Base-by-base conservation (phyloP, 2,888 invertebrate species). In the Heliconius erato region DNA sequence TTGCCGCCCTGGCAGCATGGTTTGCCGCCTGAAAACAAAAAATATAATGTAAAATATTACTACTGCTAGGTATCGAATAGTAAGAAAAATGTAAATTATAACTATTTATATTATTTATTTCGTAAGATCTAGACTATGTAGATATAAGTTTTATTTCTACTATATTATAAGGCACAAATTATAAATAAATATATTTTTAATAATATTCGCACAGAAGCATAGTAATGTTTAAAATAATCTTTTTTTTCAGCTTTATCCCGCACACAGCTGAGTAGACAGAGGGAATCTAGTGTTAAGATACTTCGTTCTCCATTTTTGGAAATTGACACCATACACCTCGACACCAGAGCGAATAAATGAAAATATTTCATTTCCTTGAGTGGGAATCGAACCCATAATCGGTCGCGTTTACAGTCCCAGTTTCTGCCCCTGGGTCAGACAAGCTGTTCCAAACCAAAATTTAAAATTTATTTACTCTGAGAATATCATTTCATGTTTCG, bases 1-100 rank as follows among this genome's bases (percentile, higher is more conserved):
- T 94, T 93, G 79, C 90, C 93, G 71, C 92, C 94, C 85, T 93
- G 91, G 91, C 95, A 94, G 89, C 95, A 95, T 81, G 94, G 95
- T 89, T 94, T 95, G 83, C 90, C 92, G 77, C 93, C 96, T 96
- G 93, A 59, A 92, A 91, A 83, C 86, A 76, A 84, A 83, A 79
- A 67, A 80, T 40, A 79, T 65, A 83, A 23, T 74, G 14, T 71
- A 26, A 59, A 44, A 49, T 11, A 49, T 1, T n/a, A 63, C 11
- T 40, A 40, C 14, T 7, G 7, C 7, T 54, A 19, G 54, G 3
- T 63, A 63, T n/a, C 3, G 3, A 63, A 63, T 12, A n/a, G 1
- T 63, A 11, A 63, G 12, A 63, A n/a, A 11, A 23, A 11, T 3
- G 23, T 1, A 63, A 63, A 63, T 59, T 59, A 59, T 59, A 59